Conservation (phyloP, 2,888 invertebrate species). For the Rhopalosiphum nymphaeae region DNA sequence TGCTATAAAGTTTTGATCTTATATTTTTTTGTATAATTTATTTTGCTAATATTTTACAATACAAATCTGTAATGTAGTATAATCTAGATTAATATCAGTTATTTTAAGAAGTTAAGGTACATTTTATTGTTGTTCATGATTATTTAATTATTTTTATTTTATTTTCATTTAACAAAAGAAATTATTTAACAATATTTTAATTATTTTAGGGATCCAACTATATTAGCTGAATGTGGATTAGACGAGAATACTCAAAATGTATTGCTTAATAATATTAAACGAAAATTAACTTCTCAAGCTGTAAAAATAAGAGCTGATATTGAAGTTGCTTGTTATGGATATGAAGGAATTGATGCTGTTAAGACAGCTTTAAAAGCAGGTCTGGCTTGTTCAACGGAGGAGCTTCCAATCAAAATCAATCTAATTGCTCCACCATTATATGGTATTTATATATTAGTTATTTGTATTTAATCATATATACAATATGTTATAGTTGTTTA, state of each 20-base stretch:
- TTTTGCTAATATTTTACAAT: background rate
- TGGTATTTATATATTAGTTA: constrained; percentile 72
- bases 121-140: background rate
- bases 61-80: background rate
- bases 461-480: background rate
- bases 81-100: background rate
- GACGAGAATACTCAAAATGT: constrained; percentile 93
- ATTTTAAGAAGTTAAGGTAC: background rate
- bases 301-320: constrained; percentile 94
- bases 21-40: no score
- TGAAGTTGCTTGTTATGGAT: constrained; percentile 94
- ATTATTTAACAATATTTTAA: constrained; percentile 3
- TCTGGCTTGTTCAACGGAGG: constrained; percentile 89
- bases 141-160: background rate
- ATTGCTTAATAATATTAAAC: constrained; percentile 92
- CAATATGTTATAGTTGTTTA: background rate
- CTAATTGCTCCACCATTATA: constrained; percentile 98
- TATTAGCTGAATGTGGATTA: constrained; percentile 95
- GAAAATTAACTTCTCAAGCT: constrained; percentile 97
- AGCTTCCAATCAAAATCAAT: constrained; percentile 97
- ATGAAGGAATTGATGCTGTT: constrained; percentile 99
- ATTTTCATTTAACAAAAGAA: background rate
- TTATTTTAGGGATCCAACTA: constrained; percentile 86
- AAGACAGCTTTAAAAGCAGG: constrained; percentile 92
- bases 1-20: no score